Percentiles rank a stretch among this genome's conserved stretches.
These are phyloP conservation scores for Sebastes fasciatus DNA, from an alignment of 2,113 vertebrate genomes.

Conservation along the genomic window DNA sequence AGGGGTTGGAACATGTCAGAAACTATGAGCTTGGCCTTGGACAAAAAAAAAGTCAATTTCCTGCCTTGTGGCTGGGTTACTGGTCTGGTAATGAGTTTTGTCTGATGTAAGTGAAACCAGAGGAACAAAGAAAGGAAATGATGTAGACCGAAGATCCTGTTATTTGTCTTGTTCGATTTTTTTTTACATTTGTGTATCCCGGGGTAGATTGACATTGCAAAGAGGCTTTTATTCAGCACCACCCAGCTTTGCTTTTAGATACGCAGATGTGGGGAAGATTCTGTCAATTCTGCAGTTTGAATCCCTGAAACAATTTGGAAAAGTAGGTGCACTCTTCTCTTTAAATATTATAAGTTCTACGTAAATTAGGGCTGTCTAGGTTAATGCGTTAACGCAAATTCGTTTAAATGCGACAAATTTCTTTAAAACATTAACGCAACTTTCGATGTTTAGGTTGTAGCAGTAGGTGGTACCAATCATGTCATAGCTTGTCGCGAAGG, in stretches of 20 bases:
- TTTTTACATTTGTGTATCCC: conserved; percentile 17
- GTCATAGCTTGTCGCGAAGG: too few species aligned
- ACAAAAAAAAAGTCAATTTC: conserved; percentile 47
- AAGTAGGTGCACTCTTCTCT: not conserved
- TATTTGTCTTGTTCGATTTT: conserved; percentile 31
- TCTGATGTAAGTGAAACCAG: conserved; percentile 42
- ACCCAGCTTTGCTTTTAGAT: not conserved
- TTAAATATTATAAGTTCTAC: not conserved
- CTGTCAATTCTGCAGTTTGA: not conserved
- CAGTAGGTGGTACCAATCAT: too few species aligned
- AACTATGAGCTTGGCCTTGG: conserved; percentile 17
- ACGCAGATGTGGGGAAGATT: not conserved
- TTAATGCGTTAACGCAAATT: too few species aligned
- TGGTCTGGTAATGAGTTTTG: conserved; percentile 37
- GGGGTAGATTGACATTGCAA: conserved; percentile 17
- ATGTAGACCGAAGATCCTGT: conserved; percentile 34
- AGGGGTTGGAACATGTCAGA: conserved; percentile 22
- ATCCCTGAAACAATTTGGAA: not conserved
- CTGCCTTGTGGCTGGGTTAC: conserved; percentile 33
- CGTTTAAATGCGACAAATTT: too few species aligned
- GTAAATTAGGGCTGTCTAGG: not conserved
- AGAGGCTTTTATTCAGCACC: not conserved
- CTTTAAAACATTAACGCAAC: too few species aligned
- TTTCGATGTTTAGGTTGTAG: too few species aligned
- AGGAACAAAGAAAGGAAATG: conserved; percentile 37